These are phyloP conservation scores for Falco concolor DNA, from an alignment of 2,797 vertebrate genomes.

Conservation along the genomic window DNA sequence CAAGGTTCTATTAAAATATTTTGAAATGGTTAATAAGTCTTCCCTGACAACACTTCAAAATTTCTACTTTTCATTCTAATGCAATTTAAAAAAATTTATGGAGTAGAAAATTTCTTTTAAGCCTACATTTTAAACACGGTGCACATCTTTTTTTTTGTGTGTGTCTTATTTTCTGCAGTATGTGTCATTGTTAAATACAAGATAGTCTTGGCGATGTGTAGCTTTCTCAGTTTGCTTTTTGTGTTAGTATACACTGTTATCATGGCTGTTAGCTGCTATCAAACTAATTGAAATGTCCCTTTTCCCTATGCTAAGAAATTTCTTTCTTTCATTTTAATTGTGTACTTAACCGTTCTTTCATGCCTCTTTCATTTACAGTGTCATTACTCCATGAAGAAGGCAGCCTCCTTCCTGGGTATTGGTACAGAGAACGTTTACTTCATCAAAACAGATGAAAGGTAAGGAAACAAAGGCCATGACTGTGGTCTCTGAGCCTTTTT, in stretches of 20 bases:
- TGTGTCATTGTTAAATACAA: neutral
- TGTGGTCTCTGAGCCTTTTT: neutral
- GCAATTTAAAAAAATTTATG: neutral
- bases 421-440: slow-evolving; percentile 82
- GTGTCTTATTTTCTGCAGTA: neutral
- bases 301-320: neutral
- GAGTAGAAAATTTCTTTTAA: neutral
- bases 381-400: slow-evolving; percentile 86
- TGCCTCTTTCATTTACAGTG: slow-evolving; percentile 62
- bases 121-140: neutral
- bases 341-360: neutral
- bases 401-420: slow-evolving; percentile 82
- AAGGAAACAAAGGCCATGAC: slow-evolving; percentile 1
- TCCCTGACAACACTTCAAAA: neutral
- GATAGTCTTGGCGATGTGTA: neutral
- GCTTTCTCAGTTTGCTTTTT: neutral
- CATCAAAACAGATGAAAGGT: slow-evolving; percentile 82
- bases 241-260: neutral
- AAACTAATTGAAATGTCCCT: neutral
- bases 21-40: neutral
- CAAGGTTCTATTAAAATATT: neutral
- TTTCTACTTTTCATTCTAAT: neutral
- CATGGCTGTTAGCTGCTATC: neutral
- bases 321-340: neutral
- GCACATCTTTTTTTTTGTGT: neutral